These are phyloP conservation scores for Tetramorium alpestre DNA, from an alignment of 1,140 invertebrate genomes.

Conservation along the genomic window DNA sequence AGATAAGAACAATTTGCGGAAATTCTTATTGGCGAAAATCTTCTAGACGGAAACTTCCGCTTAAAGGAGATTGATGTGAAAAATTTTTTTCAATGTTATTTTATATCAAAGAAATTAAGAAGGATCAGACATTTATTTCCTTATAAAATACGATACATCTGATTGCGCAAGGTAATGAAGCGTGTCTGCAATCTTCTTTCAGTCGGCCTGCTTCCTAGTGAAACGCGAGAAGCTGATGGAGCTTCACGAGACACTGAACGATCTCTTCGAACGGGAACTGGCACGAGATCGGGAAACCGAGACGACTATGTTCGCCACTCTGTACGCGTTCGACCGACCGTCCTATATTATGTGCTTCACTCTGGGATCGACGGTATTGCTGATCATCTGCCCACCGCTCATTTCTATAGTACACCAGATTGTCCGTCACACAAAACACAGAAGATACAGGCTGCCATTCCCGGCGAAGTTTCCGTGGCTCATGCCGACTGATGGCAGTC, in stretches of 20 bases:
- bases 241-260: conserved; percentile 12
- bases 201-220: conserved; percentile 25
- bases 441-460: background rate
- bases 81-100: background rate
- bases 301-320: background rate
- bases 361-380: background rate
- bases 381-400: background rate
- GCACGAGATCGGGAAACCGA: background rate
- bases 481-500: background rate
- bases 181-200: background rate
- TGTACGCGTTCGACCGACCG: background rate
- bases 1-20: too few species aligned
- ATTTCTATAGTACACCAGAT: background rate
- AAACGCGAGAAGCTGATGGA: conserved; percentile 29
- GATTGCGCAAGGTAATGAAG: background rate
- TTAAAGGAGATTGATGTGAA: too few species aligned
- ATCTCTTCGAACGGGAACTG: conserved; percentile 7
- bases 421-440: background rate
- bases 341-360: background rate
- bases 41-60: too few species aligned
- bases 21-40: too few species aligned
- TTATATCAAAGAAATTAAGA: background rate
- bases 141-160: too few species aligned
- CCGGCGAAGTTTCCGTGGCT: background rate
- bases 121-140: background rate